A percentile compares a stretch with the other conserved stretches of the same genome.
Evolutionary conservation across 1,140 invertebrate genomes (phyloP).

Genomic region (Stenopsyche tienmushanensis): DNA sequence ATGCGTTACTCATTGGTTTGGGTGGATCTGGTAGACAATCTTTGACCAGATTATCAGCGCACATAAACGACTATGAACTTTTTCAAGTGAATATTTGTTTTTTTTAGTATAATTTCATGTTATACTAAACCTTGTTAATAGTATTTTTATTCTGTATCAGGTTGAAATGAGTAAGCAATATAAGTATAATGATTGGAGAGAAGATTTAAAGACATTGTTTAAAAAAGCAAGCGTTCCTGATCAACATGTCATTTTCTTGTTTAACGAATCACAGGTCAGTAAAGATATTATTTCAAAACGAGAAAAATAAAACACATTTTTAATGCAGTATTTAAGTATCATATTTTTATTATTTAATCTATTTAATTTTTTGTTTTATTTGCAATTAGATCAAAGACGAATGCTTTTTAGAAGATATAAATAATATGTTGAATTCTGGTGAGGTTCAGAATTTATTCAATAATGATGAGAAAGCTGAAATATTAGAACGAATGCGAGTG

Average conservation of each 20-base stretch:
- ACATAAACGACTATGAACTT: constrained; percentile 92
- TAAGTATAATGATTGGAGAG: constrained; percentile 81
- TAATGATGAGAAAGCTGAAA: constrained; percentile 86
- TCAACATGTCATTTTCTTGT: constrained; percentile 87
- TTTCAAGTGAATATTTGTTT: constrained; percentile 59
- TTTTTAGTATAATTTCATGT: not conserved
- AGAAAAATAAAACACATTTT: constrained; percentile 4
- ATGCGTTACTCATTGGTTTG: constrained; percentile 83
- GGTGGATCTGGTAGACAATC: constrained; percentile 93
- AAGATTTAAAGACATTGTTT: constrained; percentile 84
- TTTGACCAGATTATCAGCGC: constrained; percentile 82
- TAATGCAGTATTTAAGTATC: not conserved
- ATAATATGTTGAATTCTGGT: constrained; percentile 90
- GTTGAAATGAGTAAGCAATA: constrained; percentile 91
- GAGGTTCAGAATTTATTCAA: constrained; percentile 92
- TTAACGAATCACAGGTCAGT: constrained; percentile 81
- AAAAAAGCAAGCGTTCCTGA: constrained; percentile 79
- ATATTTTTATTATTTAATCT: constrained; percentile 21
- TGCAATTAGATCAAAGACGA: constrained; percentile 83
- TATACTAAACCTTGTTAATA: not conserved
- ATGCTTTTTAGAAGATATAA: constrained; percentile 90
- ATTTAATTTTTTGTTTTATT: constrained; percentile 2
- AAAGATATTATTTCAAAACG: not conserved
- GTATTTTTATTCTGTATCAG: constrained; percentile 50
- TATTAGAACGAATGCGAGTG: constrained; percentile 90